phyloP scores from a whole-genome alignment of 2,113 vertebrate genomes.

The Platichthys flesus region DNA sequence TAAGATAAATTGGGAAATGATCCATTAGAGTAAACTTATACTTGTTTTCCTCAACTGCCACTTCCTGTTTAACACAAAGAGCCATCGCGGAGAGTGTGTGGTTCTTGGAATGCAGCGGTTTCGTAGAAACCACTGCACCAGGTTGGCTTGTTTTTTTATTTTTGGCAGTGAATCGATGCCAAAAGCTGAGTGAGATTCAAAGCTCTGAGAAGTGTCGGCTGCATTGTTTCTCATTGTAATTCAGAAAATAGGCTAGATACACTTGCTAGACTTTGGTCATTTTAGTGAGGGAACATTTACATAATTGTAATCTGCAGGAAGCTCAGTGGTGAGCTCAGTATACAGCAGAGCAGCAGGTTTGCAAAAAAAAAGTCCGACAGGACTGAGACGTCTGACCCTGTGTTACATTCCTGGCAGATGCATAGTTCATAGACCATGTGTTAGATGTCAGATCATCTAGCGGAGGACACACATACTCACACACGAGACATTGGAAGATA shows the following conservation, averaged over 20 bases:
- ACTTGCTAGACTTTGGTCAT: not conserved
- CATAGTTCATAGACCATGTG: slow-evolving; percentile 15
- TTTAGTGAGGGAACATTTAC: not conserved
- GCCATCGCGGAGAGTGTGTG: not conserved
- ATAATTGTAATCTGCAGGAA: not conserved
- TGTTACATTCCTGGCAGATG: slow-evolving; percentile 10
- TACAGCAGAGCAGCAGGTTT: not conserved
- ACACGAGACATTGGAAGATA: not conserved
- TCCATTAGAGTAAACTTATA: slow-evolving; percentile 6
- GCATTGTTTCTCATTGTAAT: slow-evolving; percentile 5
- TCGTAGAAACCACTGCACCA: not conserved
- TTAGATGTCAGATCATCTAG: not conserved
- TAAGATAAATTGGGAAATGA: slow-evolving; percentile 29
- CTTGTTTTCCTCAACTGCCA: not conserved
- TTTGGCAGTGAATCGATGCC: not conserved
- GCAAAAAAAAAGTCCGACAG: not conserved
- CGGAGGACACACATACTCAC: too few relatives aligned
- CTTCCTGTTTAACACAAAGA: not conserved
- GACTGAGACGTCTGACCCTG: slow-evolving; percentile 3
- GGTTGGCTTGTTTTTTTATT: not conserved
- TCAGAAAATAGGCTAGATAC: not conserved
- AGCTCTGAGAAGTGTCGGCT: not conserved
- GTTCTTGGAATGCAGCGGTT: not conserved
- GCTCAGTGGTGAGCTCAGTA: not conserved
- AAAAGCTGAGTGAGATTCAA: not conserved